Conservation (phyloP, 1,140 invertebrate genomes). For the Halesus radiatus region DNA sequence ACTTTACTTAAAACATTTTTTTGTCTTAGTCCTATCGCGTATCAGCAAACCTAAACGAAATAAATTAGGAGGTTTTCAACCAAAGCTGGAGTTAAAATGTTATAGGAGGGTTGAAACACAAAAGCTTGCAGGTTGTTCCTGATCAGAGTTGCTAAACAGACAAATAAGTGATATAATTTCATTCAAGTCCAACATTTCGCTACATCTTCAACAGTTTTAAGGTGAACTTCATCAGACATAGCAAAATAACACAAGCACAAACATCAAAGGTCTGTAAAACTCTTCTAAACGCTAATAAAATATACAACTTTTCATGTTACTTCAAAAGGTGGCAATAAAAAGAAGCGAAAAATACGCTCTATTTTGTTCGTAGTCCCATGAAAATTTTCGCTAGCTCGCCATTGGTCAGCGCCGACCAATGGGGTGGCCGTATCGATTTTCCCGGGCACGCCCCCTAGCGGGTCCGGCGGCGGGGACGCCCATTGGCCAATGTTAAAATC, state of each 20-base stretch:
- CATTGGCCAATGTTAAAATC: constrained; percentile 9
- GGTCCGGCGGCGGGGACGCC: neutral
- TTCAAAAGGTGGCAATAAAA: constrained; percentile 4
- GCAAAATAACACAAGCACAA: neutral
- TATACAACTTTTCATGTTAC: neutral
- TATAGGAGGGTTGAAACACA: no score
- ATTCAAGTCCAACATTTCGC: neutral
- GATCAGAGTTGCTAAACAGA: no score
- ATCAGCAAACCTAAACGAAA: no score
- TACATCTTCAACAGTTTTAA: neutral
- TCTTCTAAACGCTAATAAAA: neutral
- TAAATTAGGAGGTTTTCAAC: no score
- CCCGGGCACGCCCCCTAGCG: constrained; percentile 9
- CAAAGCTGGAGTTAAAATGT: no score
- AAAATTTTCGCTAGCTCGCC: neutral
- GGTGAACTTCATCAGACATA: neutral
- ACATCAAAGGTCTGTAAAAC: neutral
- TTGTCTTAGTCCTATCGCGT: no score
- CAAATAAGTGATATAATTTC: no score
- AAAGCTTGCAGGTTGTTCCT: no score
- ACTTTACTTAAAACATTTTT: no score
- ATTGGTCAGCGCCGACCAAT: constrained; percentile 19
- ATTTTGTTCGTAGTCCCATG: neutral
- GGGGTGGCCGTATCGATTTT: neutral
- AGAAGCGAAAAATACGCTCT: neutral